These are phyloP conservation scores for Peromyscus polionotus DNA, from an alignment of 2,113 vertebrate species.

Conservation along the genomic window DNA sequence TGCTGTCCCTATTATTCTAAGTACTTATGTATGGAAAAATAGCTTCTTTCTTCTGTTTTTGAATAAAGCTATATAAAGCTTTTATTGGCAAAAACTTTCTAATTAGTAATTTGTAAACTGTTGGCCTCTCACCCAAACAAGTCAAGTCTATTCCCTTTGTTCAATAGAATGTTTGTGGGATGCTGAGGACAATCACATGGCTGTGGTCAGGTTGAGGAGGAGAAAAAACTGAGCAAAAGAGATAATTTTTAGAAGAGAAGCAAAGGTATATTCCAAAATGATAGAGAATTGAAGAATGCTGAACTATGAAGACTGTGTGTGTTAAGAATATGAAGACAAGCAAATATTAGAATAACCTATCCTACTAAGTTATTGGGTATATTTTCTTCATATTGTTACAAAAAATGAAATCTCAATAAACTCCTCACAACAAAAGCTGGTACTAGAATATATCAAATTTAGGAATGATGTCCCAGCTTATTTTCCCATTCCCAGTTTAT, in stretches of 20 bases:
- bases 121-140: background rate
- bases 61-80: slow-evolving; percentile 6
- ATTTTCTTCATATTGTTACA: background rate
- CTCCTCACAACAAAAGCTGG: background rate
- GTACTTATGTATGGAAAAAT: background rate
- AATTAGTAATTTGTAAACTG: background rate
- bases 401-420: background rate
- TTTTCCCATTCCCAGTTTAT: background rate
- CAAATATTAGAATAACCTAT: background rate
- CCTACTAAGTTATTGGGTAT: background rate
- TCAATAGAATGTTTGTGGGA: background rate
- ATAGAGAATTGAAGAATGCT: background rate
- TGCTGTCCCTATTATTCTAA: background rate
- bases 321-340: background rate
- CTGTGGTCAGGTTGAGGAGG: background rate
- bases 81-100: background rate
- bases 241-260: background rate
- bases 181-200: background rate
- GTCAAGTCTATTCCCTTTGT: background rate
- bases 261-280: background rate
- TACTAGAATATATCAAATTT: background rate
- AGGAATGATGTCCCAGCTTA: background rate
- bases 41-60: background rate
- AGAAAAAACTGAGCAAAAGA: background rate
- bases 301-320: background rate